Evolutionary conservation across 1,140 invertebrate species (phyloP), one percentile per base, ranked within the genome.

Genomic region (Tetranychus cinnabarinus): DNA sequence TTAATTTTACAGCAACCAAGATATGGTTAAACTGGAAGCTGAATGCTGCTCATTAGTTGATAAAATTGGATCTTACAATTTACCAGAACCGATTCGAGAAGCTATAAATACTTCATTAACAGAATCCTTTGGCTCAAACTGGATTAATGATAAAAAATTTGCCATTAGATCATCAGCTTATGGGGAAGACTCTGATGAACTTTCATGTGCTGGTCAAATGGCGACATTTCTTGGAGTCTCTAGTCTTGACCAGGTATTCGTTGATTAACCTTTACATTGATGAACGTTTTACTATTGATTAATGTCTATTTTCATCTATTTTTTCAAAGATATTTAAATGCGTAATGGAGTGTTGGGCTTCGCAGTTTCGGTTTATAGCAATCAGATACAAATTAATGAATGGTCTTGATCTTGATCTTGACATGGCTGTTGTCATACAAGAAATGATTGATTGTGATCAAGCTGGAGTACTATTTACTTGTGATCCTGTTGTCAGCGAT

Each of bases 171-270:
- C 79, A 3, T 81, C 79, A 68, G 84, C 81, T 39, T 74, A 82
- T 54, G 71, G 71, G 3, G 85, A 88, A 75, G 85, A 89, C 72
- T 80, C 80, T 7, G 77, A 80, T 60, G 83, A 83, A 67, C 78
- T 70, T 10, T 88, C 85, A 0, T 80, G 82, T 4, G 86, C 86
- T n/a, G 86, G 86, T 33, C 86, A 89, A 74, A 84, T 88, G 72
- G 78, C 80, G 50, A 87, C 84, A 0, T 78, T 81, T 63, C 72
- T 89, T 1, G 83, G 84, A 4, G 77, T 83, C 42, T 69, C 70
- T 35, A 72, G 68, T n/a, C 15, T 56, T 58, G 42, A 56, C 34
- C 55, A 62, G 13, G 31, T 63, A 4, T 15, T 33, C 36, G 3
- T 50, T 35, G 23, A 56, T 33, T 13, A 34, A 59, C 42, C 12